Conservation (phyloP, 2,113 vertebrate genomes). For the Mustelus asterias region DNA sequence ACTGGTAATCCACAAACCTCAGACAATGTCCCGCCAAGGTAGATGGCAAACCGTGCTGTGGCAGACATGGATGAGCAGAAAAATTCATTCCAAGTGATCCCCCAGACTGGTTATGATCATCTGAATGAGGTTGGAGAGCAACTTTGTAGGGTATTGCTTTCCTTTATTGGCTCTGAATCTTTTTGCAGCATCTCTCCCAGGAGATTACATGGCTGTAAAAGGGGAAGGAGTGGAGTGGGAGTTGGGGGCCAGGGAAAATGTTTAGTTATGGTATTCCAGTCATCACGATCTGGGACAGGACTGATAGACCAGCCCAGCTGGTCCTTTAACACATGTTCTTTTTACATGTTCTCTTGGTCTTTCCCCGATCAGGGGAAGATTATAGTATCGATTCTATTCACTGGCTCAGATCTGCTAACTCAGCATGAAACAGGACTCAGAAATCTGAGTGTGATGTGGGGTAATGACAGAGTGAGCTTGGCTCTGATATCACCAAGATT, state of each 20-base stretch:
- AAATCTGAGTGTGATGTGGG: neutral
- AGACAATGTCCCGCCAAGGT: no score
- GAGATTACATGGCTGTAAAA: neutral
- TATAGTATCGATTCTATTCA: neutral
- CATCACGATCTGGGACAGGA: neutral
- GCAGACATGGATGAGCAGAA: no score
- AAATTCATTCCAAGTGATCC: no score
- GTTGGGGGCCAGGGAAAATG: neutral
- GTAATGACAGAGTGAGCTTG: neutral
- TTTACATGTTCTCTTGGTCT: neutral
- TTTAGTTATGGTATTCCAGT: neutral
- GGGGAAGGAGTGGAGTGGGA: neutral
- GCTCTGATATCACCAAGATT: neutral
- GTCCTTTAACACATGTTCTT: neutral
- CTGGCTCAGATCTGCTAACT: neutral
- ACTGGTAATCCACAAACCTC: no score
- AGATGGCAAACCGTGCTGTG: no score
- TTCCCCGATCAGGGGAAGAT: neutral
- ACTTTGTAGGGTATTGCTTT: neutral
- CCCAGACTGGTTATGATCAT: neutral
- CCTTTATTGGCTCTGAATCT: neutral
- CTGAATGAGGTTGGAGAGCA: neutral
- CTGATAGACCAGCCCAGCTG: neutral
- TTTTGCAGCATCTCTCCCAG: neutral
- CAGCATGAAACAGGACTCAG: neutral